Base-by-base conservation (phyloP, 1,140 invertebrate genomes). In the Nomia melanderi region DNA sequence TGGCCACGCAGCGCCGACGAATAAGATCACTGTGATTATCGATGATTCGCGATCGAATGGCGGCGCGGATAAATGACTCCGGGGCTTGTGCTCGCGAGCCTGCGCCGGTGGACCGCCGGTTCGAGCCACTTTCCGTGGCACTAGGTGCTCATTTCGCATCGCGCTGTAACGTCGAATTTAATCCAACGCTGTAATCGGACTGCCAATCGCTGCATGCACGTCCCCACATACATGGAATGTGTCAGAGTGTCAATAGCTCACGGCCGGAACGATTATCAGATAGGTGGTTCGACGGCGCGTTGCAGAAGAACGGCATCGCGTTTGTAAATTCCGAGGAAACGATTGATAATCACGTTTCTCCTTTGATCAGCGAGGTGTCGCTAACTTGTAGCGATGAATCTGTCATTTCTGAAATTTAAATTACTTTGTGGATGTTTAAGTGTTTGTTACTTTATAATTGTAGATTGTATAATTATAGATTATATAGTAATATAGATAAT, bases 221-320 rank as follows among this genome's bases (percentile, higher is more conserved):
- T 57, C 53, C 29, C 14, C 39, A 27, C 17, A 17, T 27, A 20
- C 17, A 23, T 29, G 69, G 56, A 70, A 57, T 71, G 27, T 36
- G 78, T 80, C 72, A 76, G 29, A 79, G 65, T 77, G 67, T 77
- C 78, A 69, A 72, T 81, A 71, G 78, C 47, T 66, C 67, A n/a
- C 25, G 67, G 50, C 12, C 36, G 44, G 23, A 59, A 39, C 75
- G 77, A 78, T 77, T 66, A 82, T 39, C 47, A 47, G 8, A 41
- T 5, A 23, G 20, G 33, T 39, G 33, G 39, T 29, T 47, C 12
- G 57, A 1, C 3, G 20, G 20, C 2, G 9, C 27, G 12, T n/a
- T n/a, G n/a, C n/a, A n/a, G n/a, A n/a, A n/a, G n/a, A n/a, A n/a
- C n/a, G 44, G 8, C 60, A 71, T 27, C 11, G 25, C 25, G 39